Base-by-base conservation (phyloP, 2,797 vertebrate species). In the Periparus ater region DNA sequence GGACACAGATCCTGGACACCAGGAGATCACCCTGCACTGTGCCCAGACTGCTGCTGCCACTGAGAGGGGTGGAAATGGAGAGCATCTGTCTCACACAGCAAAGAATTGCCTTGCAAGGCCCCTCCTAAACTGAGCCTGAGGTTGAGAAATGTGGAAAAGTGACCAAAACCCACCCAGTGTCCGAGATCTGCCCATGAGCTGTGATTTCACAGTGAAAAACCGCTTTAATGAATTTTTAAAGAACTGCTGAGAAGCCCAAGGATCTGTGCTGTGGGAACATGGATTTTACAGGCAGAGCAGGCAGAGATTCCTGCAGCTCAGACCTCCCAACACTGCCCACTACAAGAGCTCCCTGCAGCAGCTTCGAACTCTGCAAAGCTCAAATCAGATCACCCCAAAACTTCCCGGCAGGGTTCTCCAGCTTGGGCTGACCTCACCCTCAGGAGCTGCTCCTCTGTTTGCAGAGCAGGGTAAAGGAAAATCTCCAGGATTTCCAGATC, bases 1-100 rank as follows among this genome's bases (percentile, higher is more conserved):
- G 36, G 36, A 36, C 36, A 36, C 36, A 36, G 36, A 36, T 36
- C 36, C 36, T 36, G 36, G 38, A 12, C 38, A 12, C 11, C 38
- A 38, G 38, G 38, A 38, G 38, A 38, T 38, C 38, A 13, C 38
- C 10, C 38, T 38, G 38, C 18, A 42, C 19, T 2, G 3, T 0
- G 7, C 16, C 57, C 32, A 20, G 42, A 15, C 38, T 25, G 7
- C 65, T 71, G 27, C n/a, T 72, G 11, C 42, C n/a, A 2, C 40
- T 3, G 54, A 26, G n/a, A 0, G 0, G 34, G 11, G 8, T 2
- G 14, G 44, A 17, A 25, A n/a, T 25, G 74, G 42, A 50, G 29
- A 80, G 34, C 10, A 19, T 2, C n/a, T 36, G 54, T 26, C 38
- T 74, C 14, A 11, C 51, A n/a, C 11, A 42, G 19, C 26, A 27